phyloP scores from a whole-genome alignment of 2,888 invertebrate species.

The Carcina quercana region DNA sequence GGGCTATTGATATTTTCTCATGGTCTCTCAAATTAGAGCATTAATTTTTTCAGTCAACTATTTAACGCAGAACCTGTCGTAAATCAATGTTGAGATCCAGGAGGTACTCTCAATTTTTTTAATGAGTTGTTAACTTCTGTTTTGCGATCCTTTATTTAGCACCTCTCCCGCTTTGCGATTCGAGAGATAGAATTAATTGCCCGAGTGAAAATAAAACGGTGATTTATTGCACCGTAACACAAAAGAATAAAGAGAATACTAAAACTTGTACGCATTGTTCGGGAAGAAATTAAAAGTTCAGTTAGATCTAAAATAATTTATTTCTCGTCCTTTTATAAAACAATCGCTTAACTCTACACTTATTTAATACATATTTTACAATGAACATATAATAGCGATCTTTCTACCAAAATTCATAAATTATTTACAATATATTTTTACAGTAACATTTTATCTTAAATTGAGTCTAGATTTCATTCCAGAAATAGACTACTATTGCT shows the following conservation, averaged over 20 bases:
- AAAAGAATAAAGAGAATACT: too few species aligned
- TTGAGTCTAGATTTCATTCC: too few species aligned
- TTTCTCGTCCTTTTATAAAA: constrained; percentile 67
- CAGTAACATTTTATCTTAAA: constrained; percentile 2
- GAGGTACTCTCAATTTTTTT: too few species aligned
- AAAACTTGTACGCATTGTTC: neutral
- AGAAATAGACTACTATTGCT: too few species aligned
- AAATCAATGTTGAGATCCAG: constrained; percentile 14
- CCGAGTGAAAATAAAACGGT: constrained; percentile 1
- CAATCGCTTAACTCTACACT: constrained; percentile 58
- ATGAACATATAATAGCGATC: constrained; percentile 53
- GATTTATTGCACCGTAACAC: constrained; percentile 1
- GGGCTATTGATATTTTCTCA: too few species aligned
- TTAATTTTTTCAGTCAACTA: too few species aligned
- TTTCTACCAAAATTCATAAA: constrained; percentile 41
- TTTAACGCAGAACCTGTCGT: too few species aligned
- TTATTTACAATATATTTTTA: constrained; percentile 39
- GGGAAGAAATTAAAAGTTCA: constrained; percentile 14
- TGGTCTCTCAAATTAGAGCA: too few species aligned
- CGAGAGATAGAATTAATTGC: neutral
- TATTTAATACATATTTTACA: constrained; percentile 45
- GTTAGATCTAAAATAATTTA: constrained; percentile 71
- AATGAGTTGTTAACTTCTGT: too few species aligned
- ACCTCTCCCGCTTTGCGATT: too few species aligned
- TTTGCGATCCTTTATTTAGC: neutral